Evolutionary conservation across 35 echinoderm and acorn worm genomes (phyloP), one percentile per base, ranked within the genome.

Genomic region (Lytechinus variegatus): DNA sequence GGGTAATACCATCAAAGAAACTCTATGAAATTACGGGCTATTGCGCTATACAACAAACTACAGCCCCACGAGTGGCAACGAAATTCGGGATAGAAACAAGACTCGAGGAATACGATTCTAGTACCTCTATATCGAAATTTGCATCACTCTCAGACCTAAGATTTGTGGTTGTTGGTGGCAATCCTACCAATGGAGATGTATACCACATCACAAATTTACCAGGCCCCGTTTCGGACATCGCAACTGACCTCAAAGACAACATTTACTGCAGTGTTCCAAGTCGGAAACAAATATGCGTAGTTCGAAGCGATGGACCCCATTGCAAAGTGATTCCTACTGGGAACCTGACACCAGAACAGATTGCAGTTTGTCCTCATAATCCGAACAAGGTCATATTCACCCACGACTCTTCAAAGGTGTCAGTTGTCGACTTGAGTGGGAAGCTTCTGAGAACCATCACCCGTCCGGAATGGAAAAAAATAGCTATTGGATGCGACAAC

Each of bases 391-490:
- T 79, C 66, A 79, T 79, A 24, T 79, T 79, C 66, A 79, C 66
- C 66, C 66, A 79, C 21, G 21, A 79, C n/a, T 79, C 66, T 24
- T 24, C 66, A 79, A 79, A 79, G 14, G 19, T 79, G 2, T 79
- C 66, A 24, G 66, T 79, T 24, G 21, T 79, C n/a, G 66, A 79
- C 66, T 24, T 16, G 66, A 24, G 21, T 24, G 66, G 66, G n/a
- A 79, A 79, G 66, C 66, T 79, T 79, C 66, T 79, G 66, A 79
- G 66, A 7, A 79, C 66, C 66, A 79, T 79, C 66, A 79, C 66
- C 66, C 66, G 66, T n/a, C 66, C 66, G 6, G 66, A 79, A 79
- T 79, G 66, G 19, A 79, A 79, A 79, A 19, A 79, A 24, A 4
- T 79, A 24, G 66, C 66, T 7, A 79, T 79, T 24, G 66, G 66